phyloP scores from a whole-genome alignment of 2,888 invertebrate genomes.

The Branchinecta sandiegonensis region DNA sequence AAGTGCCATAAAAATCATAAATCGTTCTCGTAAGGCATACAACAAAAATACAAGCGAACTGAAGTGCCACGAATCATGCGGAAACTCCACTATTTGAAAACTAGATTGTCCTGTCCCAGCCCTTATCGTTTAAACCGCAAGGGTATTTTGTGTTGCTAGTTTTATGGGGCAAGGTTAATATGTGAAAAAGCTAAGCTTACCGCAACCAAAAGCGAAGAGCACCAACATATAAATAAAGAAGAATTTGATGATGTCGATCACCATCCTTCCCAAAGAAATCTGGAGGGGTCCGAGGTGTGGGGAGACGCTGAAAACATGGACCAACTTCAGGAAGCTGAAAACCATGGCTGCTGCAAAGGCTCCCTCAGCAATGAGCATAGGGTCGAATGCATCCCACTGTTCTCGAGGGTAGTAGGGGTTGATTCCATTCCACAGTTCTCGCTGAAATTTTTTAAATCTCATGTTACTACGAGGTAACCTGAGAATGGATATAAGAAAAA shows the following conservation, averaged over 20 bases:
- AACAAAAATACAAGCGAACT: not conserved
- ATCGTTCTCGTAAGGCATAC: too few species aligned
- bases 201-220: constrained; percentile 41
- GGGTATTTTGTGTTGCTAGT: too few species aligned
- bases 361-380: constrained; percentile 39
- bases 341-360: constrained; percentile 43
- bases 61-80: not conserved
- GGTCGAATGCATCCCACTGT: constrained; percentile 42
- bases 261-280: constrained; percentile 37
- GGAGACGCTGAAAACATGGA: constrained; percentile 42
- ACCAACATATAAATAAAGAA: constrained; percentile 36
- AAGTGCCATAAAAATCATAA: too few species aligned
- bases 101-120: too few species aligned
- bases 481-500: too few species aligned
- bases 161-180: too few species aligned
- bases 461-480: not conserved
- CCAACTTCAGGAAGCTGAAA: constrained; percentile 39
- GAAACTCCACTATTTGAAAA: not conserved
- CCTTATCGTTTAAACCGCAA: too few species aligned
- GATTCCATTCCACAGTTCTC: constrained; percentile 50
- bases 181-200: constrained; percentile 29
- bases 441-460: constrained; percentile 36
- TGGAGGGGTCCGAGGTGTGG: constrained; percentile 41
- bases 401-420: constrained; percentile 52
- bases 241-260: constrained; percentile 37